phyloP scores from a whole-genome alignment of 2,888 invertebrate species.

The Allacma fusca region DNA sequence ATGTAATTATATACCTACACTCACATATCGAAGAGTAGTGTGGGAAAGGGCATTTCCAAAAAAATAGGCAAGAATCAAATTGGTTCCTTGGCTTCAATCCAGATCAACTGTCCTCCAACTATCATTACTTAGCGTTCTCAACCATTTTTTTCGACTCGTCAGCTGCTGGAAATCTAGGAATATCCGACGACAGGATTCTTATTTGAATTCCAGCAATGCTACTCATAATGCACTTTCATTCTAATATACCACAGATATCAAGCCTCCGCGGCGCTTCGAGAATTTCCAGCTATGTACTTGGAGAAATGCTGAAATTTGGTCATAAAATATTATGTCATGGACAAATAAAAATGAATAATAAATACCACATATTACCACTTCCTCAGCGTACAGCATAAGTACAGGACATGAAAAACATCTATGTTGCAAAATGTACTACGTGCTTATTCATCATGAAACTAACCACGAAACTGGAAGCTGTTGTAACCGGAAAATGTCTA shows the following conservation, averaged over 20 bases:
- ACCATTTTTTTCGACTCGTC: not conserved
- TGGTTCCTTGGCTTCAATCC: slow-evolving; percentile 13
- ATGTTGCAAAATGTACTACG: too few species aligned
- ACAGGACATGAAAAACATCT: too few species aligned
- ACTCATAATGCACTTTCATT: not conserved
- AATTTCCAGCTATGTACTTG: not conserved
- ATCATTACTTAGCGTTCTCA: slow-evolving; percentile 1
- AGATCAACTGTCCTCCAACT: slow-evolving; percentile 5
- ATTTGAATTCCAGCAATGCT: slow-evolving; percentile 2
- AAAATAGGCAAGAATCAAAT: slow-evolving; percentile 12
- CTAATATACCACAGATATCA: not conserved
- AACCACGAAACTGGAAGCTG: too few species aligned
- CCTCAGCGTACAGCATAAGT: too few species aligned
- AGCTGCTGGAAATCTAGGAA: slow-evolving; percentile 2
- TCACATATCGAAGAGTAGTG: too few species aligned
- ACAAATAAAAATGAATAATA: slow-evolving; percentile 2
- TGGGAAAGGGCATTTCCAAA: not conserved
- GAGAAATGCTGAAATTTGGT: not conserved
- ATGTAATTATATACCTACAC: too few species aligned
- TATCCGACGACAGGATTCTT: slow-evolving; percentile 4
- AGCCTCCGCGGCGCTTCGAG: not conserved
- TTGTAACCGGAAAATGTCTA: too few species aligned
- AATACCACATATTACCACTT: not conserved
- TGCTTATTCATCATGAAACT: too few species aligned
- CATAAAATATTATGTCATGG: not conserved